These are phyloP conservation scores for Canis aureus DNA, from an alignment of 2,113 vertebrate species.

Conservation along the genomic window DNA sequence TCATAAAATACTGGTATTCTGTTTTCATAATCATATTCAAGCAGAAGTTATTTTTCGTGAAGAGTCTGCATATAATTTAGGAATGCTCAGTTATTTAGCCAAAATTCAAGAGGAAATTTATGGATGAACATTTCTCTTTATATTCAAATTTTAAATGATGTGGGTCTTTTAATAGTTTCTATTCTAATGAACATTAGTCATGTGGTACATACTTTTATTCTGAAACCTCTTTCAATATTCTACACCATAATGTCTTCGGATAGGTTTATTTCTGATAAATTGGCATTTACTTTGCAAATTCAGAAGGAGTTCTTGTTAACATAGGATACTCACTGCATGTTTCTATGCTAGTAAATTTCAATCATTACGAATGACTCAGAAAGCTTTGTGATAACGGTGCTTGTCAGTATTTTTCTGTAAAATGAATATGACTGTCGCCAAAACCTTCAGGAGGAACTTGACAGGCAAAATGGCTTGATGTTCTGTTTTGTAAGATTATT, in stretches of 20 bases:
- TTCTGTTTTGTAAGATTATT: slow-evolving; percentile 62
- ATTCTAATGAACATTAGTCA: slow-evolving; percentile 60
- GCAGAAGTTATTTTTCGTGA: slow-evolving; percentile 44
- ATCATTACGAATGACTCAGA: slow-evolving; percentile 58
- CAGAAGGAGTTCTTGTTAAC: slow-evolving; percentile 28
- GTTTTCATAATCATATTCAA: slow-evolving; percentile 62
- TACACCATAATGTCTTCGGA: slow-evolving; percentile 42
- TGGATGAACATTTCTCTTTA: slow-evolving; percentile 49
- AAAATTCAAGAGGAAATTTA: slow-evolving; percentile 70
- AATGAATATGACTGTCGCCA: slow-evolving; percentile 24
- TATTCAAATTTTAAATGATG: slow-evolving; percentile 68
- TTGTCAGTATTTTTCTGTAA: slow-evolving; percentile 43
- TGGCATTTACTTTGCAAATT: slow-evolving; percentile 63
- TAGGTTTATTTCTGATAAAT: slow-evolving; percentile 49
- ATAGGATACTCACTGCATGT: background rate
- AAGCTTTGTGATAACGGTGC: slow-evolving; percentile 8
- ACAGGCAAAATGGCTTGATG: slow-evolving; percentile 36
- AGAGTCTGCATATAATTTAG: slow-evolving; percentile 50
- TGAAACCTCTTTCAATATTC: slow-evolving; percentile 66
- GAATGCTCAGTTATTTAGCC: slow-evolving; percentile 36
- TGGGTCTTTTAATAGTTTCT: slow-evolving; percentile 60
- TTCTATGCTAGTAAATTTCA: slow-evolving; percentile 54
- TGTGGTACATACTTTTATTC: background rate
- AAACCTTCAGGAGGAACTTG: slow-evolving; percentile 43
- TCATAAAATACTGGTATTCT: slow-evolving; percentile 44